Percentiles rank a stretch among this genome's conserved stretches.
These are phyloP conservation scores for Lethrus apterus DNA, from an alignment of 1,140 invertebrate species.

Conservation along the genomic window DNA sequence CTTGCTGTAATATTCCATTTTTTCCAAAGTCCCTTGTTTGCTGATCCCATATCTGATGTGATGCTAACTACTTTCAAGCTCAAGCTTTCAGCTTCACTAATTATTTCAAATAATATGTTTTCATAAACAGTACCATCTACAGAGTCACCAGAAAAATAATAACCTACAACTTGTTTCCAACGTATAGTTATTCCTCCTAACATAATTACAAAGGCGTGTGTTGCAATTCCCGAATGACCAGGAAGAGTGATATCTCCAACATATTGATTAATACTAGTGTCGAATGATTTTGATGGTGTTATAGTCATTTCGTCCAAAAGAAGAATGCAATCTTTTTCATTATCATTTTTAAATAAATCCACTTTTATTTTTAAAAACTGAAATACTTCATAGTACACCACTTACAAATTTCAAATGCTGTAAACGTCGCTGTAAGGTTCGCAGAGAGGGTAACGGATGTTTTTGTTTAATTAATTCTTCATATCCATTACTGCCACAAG, in stretches of 20 bases:
- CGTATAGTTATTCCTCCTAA: slow-evolving; percentile 14
- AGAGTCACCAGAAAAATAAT: slow-evolving; percentile 18
- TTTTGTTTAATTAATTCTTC: slow-evolving; percentile 18
- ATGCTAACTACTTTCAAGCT: slow-evolving; percentile 17
- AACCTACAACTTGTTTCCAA: slow-evolving; percentile 22
- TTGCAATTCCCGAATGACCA: slow-evolving; percentile 13
- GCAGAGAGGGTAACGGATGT: slow-evolving; percentile 12
- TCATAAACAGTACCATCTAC: too few relatives aligned
- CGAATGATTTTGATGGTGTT: slow-evolving; percentile 14
- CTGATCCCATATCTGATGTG: slow-evolving; percentile 16
- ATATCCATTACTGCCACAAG: slow-evolving; percentile 17
- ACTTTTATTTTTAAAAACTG: slow-evolving; percentile 18
- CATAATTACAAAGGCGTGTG: slow-evolving; percentile 20
- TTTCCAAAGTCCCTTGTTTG: slow-evolving; percentile 4
- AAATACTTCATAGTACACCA: slow-evolving; percentile 17
- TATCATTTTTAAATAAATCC: neutral
- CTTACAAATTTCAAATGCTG: slow-evolving; percentile 14
- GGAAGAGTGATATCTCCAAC: slow-evolving; percentile 17
- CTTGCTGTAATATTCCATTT: slow-evolving; percentile 7
- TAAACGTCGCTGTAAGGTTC: slow-evolving; percentile 15
- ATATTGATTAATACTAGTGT: too few relatives aligned
- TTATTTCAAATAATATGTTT: slow-evolving; percentile 16
- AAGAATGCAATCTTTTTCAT: slow-evolving; percentile 18
- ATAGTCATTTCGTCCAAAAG: slow-evolving; percentile 20
- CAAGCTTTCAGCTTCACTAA: slow-evolving; percentile 14